A percentile compares a stretch with the other conserved stretches of the same genome.
Conservation (phyloP, 2,113 vertebrate genomes). For the Lamprologus sp. region DNA sequence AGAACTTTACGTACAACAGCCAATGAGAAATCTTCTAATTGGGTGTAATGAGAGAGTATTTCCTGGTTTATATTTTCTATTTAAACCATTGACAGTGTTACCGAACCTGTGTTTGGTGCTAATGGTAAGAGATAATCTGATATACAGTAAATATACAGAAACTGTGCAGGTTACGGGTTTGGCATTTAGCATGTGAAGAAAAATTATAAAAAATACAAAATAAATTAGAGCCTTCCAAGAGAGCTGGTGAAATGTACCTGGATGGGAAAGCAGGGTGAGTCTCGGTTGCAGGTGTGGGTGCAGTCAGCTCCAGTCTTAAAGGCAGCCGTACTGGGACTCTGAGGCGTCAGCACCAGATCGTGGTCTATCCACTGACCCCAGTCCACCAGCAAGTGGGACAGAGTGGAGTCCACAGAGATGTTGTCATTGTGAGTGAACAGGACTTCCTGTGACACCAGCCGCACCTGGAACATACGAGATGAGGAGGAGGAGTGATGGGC, state of each 20-base stretch:
- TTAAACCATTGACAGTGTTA: not conserved
- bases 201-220: not conserved
- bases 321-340: conserved; percentile 67
- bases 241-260: conserved; percentile 34
- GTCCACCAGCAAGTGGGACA: conserved; percentile 75
- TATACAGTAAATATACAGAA: not conserved
- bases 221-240: not conserved
- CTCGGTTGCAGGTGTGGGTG: conserved; percentile 63
- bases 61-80: not conserved
- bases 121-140: not conserved
- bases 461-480: conserved; percentile 49
- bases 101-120: not conserved
- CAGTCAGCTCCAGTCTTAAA: conserved; percentile 72
- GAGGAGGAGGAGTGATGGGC: not conserved
- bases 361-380: conserved; percentile 81
- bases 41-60: not conserved
- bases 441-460: conserved; percentile 71
- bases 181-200: not conserved
- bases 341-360: conserved; percentile 71
- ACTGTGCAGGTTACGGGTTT: not conserved
- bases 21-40: not conserved
- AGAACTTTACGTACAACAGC: not conserved
- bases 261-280: conserved; percentile 75
- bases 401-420: conserved; percentile 67
- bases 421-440: conserved; percentile 72